Percentiles rank a stretch among this genome's conserved stretches.
Evolutionary conservation across 2,888 invertebrate genomes (phyloP).

Genomic region (Dasysyrphus albostriatus): DNA sequence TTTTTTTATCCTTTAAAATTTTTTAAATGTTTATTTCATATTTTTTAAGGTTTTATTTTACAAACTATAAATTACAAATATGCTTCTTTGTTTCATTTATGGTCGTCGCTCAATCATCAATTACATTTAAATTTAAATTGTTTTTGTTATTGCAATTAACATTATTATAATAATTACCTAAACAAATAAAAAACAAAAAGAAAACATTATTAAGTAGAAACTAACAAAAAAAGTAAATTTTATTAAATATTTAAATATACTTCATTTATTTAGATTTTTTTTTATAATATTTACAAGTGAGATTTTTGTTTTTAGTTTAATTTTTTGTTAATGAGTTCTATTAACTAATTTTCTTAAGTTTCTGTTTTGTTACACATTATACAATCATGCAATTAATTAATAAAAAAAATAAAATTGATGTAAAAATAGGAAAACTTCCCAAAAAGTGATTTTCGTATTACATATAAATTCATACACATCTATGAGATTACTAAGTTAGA

Average conservation of each 20-base stretch:
- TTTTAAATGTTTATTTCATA: background rate
- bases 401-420: constrained; percentile 53
- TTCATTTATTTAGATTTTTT: constrained; percentile 28
- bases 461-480: constrained; percentile 36
- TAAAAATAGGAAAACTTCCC: constrained; percentile 43
- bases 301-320: constrained; percentile 29
- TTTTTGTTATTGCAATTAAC: constrained; percentile 55
- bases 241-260: constrained; percentile 60
- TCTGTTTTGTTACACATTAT: constrained; percentile 50
- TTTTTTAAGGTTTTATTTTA: constrained; percentile 53
- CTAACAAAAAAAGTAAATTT: constrained; percentile 41
- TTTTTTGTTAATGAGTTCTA: constrained; percentile 37
- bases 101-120: constrained; percentile 70
- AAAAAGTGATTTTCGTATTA: constrained; percentile 41
- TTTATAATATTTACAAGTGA: constrained; percentile 62
- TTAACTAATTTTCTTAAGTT: constrained; percentile 35
- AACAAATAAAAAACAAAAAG: constrained; percentile 60
- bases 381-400: constrained; percentile 70
- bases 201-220: constrained; percentile 18
- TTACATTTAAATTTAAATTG: constrained; percentile 67
- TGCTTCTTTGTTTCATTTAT: constrained; percentile 67
- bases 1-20: constrained; percentile 42
- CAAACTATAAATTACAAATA: constrained; percentile 73
- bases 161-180: constrained; percentile 51
- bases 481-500: constrained; percentile 34